Evolutionary conservation across 2,888 invertebrate species (phyloP), one percentile per base, ranked within the genome.

Genomic region (Lypha dubia): DNA sequence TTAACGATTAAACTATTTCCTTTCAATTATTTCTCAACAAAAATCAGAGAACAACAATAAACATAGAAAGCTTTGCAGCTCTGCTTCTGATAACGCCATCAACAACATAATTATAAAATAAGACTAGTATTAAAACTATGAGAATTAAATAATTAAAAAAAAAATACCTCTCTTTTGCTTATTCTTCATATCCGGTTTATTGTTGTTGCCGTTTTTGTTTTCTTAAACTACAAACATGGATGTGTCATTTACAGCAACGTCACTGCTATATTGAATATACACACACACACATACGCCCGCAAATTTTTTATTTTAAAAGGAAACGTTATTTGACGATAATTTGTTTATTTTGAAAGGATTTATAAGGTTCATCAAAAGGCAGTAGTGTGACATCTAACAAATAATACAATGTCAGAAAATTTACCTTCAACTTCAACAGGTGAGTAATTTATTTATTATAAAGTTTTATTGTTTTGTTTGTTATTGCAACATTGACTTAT

Each of bases 371-470:
- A 17, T 53, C 63, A 62, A 32, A 84, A 77, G 58, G 58, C 32
- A 44, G 58, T 24, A 44, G 53, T 22, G 62, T 73, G 60, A 56
- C 24, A 70, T 73, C 68, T 53, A 58, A 79, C 35, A 38, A 77
- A 81, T 60, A 86, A 73, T 80, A 82, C 51, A 74, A 87, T 88
- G 88, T 84, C 87, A 24, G 87, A 88, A 79, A 77, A 80, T 79
- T 85, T 88, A 81, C 87, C 88, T 65, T 83, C 88, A 86, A 87
- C 87, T 67, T 88, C 89, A 89, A 89, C 89, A 89, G 89, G 89
- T 89, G 88, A 89, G 88, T 86, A 63, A 35, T 67, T 63, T 51
- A 15, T 56, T 76, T 71, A 28, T 65, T 44, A 9, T 9, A 7
- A 1, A 17, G 28, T 24, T 11, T 17, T 0, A 32, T 35, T 35